Base-by-base conservation (phyloP, 23 tunicate genomes). In the Phallusia fumigata region DNA sequence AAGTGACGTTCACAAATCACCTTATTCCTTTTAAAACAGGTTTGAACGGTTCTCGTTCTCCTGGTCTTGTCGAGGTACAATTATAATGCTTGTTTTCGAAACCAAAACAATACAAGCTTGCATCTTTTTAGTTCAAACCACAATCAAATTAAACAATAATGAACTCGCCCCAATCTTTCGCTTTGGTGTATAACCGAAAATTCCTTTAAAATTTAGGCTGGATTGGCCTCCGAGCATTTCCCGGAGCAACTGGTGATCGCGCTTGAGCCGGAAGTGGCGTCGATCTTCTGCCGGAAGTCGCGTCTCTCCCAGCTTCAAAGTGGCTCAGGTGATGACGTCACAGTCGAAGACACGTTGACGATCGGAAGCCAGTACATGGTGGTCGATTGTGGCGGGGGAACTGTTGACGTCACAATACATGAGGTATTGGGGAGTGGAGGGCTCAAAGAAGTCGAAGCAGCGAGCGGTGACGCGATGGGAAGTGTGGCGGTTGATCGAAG, bases 401-500 rank as follows among this genome's bases (percentile, higher is more conserved):
- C 97, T 40, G 97, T 92, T 50, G 97, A 92, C 88, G 97, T 92
- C 85, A 92, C 97, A 19, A 85, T 87, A 0, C 97, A 92, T 65
- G 90, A 82, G 83, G 86, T 92, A 34, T 78, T 87, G 21, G 86
- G 86, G 36, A 78, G 45, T 19, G 90, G 85, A 26, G 91, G 91
- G 26, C 44, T 88, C 24, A 80, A 92, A 81, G 97, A 92, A 65
- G 89, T 92, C 33, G 92, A 89, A 36, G 97, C 97, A 18, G 97
- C 97, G 22, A 92, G 97, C 47, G 97, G 97, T 26, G 97, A 89
- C 83, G 97, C 90, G 53, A 87, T 92, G 97, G 97, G 97, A 51
- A 92, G 97, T 78, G 97, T 92, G 24, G 88, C 97, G 0, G 97
- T 92, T 0, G 97, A 92, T 33, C 77, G 53, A 40, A 74, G 87